Conservation (phyloP, 2,888 invertebrate species). For the Dasypogon diadema region DNA sequence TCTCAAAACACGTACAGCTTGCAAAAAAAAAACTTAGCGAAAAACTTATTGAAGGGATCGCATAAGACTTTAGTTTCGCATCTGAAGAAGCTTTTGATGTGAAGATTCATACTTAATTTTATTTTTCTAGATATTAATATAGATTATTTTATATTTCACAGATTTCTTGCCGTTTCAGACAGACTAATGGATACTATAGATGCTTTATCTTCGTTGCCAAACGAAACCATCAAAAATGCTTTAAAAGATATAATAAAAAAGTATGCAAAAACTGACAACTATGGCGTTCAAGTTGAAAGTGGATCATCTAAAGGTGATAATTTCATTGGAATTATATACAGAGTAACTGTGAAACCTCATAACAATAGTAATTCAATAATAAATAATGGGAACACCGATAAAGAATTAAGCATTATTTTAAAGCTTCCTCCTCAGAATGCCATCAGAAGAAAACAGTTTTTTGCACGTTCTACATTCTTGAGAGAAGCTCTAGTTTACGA, state of each 20-base stretch:
- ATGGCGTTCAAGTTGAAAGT: slow-evolving; percentile 57
- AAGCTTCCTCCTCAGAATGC: slow-evolving; percentile 64
- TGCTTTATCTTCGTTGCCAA: slow-evolving; percentile 58
- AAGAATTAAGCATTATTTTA: slow-evolving; percentile 59
- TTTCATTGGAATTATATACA: slow-evolving; percentile 64
- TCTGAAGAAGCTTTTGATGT: no score
- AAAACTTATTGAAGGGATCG: no score
- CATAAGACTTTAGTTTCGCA: no score
- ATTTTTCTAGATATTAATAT: no score
- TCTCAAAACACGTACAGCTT: no score
- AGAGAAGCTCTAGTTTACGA: slow-evolving; percentile 63
- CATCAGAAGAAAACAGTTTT: slow-evolving; percentile 62
- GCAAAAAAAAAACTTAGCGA: no score
- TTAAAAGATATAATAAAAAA: slow-evolving; percentile 59
- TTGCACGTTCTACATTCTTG: slow-evolving; percentile 62
- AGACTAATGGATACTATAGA: slow-evolving; percentile 37
- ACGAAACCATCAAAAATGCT: slow-evolving; percentile 58
- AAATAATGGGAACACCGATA: background rate
- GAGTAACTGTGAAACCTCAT: slow-evolving; percentile 57
- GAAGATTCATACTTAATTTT: no score
- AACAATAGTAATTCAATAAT: slow-evolving; percentile 6
- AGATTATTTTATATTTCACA: no score
- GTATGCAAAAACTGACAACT: slow-evolving; percentile 56
- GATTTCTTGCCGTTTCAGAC: no score
- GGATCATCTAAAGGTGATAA: slow-evolving; percentile 65